Percentiles rank a stretch among this genome's conserved stretches.
Conservation (phyloP, 2,113 vertebrate genomes). For the Eidolon helvum region DNA sequence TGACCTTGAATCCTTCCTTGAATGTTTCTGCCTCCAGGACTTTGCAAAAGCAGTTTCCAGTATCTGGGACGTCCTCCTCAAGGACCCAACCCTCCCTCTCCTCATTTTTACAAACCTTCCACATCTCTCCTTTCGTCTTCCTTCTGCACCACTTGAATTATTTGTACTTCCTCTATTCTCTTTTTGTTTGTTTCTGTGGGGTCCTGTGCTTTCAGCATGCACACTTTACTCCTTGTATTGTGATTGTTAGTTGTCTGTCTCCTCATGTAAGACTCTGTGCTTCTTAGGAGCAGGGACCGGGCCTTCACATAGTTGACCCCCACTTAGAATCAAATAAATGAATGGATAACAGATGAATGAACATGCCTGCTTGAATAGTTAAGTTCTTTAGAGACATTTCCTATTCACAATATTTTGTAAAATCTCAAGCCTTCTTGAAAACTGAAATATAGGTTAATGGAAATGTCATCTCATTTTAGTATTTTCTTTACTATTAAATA, state of each 20-base stretch:
- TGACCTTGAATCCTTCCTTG: background rate
- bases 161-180: background rate
- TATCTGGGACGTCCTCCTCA: background rate
- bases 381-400: constrained; percentile 36
- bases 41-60: background rate
- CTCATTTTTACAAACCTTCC: background rate
- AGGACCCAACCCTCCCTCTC: no score
- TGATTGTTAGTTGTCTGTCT: background rate
- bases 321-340: background rate
- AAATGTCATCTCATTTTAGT: constrained; percentile 63
- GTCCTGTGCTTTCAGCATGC: background rate
- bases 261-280: background rate
- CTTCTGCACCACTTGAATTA: background rate
- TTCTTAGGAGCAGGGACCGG: background rate
- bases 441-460: constrained; percentile 66
- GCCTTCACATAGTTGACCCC: background rate
- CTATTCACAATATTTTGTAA: constrained; percentile 20
- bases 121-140: background rate
- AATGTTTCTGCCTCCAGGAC: background rate
- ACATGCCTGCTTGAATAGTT: background rate
- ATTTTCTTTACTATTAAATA: constrained; percentile 26
- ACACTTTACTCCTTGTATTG: background rate
- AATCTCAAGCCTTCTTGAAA: constrained; percentile 49
- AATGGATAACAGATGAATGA: background rate
- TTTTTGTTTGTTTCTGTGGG: background rate